Evolutionary conservation across 1,140 invertebrate species (phyloP), one percentile per base, ranked within the genome.

Genomic region (Drosophila bipectinata): DNA sequence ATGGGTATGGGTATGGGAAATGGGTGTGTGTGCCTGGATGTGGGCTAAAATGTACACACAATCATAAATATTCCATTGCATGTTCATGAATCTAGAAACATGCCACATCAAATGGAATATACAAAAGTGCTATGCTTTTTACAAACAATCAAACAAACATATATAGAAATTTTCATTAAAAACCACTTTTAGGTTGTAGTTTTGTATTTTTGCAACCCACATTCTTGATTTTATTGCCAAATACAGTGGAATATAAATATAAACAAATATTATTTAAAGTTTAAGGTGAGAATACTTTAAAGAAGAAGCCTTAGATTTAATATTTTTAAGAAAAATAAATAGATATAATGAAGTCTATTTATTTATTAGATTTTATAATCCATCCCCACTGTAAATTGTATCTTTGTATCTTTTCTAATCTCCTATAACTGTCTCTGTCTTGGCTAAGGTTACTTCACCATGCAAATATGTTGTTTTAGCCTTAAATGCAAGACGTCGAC

Each of bases 391-490:
- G 32, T 72, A 49, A 34, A 41, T 54, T 26, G 8, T 30, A 30
- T 18, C 15, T 18, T 9, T 34, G 41, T 34, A 15, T 37, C 44
- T 9, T 24, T 26, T 52, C 34, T 28, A 48, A 26, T 49, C 12
- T 24, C 28, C 68, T 58, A 34, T 45, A 55, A 54, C 58, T 47
- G 3, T 62, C 76, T 79, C 57, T 76, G 24, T 15, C 47, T 79
- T 41, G 51, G 28, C 58, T 68, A 44, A 55, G 69, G 62, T 87
- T 85, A 85, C 82, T 81, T 85, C 82, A 85, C 74, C 78, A 85
- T 74, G 78, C 82, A 85, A 85, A 87, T 85, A 85, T 85, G 82
- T 82, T 82, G 82, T 64, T 78, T 51, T 85, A 58, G 56, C 82
- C 82, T 87, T 85, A 71, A 87, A 87, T 87, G 73, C 68, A 85